Evolutionary conservation across 2,113 vertebrate genomes (phyloP).

Genomic region (Esox niger): DNA sequence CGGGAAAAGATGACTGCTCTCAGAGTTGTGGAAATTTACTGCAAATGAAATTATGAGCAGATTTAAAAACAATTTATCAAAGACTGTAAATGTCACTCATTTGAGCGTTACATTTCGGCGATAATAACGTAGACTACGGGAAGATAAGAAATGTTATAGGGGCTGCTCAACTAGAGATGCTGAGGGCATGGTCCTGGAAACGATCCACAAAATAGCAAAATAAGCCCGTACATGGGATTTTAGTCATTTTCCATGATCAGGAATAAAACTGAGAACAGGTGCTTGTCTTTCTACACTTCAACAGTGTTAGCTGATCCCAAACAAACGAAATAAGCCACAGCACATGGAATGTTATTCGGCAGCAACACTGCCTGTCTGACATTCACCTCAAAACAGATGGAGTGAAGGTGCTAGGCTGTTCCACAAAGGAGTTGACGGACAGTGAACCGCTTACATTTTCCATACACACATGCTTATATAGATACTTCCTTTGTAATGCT

Average conservation of each 20-base stretch:
- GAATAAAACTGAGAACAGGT: not conserved
- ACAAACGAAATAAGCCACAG: too few species aligned
- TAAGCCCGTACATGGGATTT: not conserved
- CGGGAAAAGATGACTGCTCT: constrained; percentile 64
- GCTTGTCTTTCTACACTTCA: not conserved
- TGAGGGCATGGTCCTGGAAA: not conserved
- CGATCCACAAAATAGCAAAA: too few species aligned
- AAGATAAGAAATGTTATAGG: too few species aligned
- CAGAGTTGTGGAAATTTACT: constrained; percentile 76
- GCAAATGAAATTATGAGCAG: constrained; percentile 78
- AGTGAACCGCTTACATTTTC: too few species aligned
- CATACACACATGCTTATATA: too few species aligned
- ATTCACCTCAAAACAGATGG: too few species aligned
- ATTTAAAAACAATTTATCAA: constrained; percentile 84
- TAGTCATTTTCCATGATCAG: not conserved
- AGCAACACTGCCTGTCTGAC: not conserved
- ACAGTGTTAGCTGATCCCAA: too few species aligned
- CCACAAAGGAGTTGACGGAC: too few species aligned
- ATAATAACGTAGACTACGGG: too few species aligned
- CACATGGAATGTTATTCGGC: too few species aligned
- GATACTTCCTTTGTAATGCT: too few species aligned
- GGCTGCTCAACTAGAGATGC: constrained; percentile 6
- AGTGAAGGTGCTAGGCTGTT: too few species aligned
- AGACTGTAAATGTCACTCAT: constrained; percentile 74
- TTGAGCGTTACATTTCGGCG: constrained; percentile 36